Evolutionary conservation across 2,888 invertebrate genomes (phyloP).

Genomic region (Beris chalybata): DNA sequence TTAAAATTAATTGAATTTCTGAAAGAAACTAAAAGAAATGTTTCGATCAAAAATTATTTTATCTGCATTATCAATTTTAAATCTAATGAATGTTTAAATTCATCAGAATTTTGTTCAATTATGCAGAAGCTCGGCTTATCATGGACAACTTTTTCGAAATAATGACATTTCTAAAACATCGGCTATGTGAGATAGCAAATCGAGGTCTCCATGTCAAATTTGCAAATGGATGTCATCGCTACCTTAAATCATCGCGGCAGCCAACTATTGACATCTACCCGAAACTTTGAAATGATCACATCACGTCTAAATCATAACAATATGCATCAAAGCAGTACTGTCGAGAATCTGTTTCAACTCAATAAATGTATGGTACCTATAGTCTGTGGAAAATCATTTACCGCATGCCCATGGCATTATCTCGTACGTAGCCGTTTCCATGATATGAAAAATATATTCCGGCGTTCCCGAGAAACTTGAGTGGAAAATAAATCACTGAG

Average conservation of each 20-base stretch:
- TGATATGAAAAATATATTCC: background rate
- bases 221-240: constrained; percentile 27
- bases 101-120: too few relatives aligned
- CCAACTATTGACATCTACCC: constrained; percentile 14
- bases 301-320: constrained; percentile 26
- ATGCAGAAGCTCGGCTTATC: too few relatives aligned
- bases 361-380: constrained; percentile 7
- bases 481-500: constrained; percentile 32
- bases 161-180: too few relatives aligned
- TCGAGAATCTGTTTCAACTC: constrained; percentile 23
- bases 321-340: background rate
- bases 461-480: constrained; percentile 7
- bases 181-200: too few relatives aligned
- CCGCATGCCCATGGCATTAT: constrained; percentile 7
- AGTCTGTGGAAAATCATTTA: constrained; percentile 1
- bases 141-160: too few relatives aligned
- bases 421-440: background rate
- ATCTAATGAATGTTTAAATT: too few relatives aligned
- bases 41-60: too few relatives aligned
- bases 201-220: too few relatives aligned
- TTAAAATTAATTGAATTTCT: too few relatives aligned
- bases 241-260: constrained; percentile 16
- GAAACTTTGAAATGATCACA: constrained; percentile 14
- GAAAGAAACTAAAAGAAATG: too few relatives aligned
- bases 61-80: too few relatives aligned